Conservation (phyloP, 2,113 vertebrate species). For the Crotalus viridis region DNA sequence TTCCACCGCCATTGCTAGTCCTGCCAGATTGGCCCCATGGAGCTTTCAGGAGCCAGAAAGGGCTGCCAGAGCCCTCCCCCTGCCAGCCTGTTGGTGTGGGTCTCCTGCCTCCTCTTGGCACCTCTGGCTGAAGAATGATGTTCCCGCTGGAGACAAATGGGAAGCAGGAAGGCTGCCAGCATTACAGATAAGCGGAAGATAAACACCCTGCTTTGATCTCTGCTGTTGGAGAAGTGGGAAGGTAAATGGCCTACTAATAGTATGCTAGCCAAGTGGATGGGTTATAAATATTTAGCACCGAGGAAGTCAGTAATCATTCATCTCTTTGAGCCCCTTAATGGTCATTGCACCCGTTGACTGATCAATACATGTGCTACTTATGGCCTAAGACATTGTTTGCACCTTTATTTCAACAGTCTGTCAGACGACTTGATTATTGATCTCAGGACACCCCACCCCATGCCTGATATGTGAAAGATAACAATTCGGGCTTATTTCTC, state of each 20-base stretch:
- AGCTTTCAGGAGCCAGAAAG: not conserved
- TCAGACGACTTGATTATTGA: not conserved
- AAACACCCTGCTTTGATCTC: constrained; percentile 66
- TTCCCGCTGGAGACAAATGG: constrained; percentile 36
- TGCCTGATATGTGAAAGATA: not conserved
- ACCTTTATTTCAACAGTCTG: not conserved
- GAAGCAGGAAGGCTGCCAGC: constrained; percentile 64
- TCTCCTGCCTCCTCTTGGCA: not conserved
- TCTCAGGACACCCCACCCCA: not conserved
- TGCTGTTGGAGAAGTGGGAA: constrained; percentile 59
- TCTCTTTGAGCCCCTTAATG: constrained; percentile 35
- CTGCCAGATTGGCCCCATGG: not conserved
- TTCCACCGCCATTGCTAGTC: not conserved
- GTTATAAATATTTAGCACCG: constrained; percentile 65
- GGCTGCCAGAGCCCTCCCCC: not conserved
- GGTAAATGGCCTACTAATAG: constrained; percentile 60
- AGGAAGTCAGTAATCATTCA: constrained; percentile 53
- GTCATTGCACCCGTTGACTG: constrained; percentile 24
- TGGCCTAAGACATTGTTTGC: not conserved
- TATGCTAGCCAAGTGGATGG: constrained; percentile 51
- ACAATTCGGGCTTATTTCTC: not conserved
- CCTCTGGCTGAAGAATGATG: not conserved
- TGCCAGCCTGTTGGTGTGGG: too few relatives aligned
- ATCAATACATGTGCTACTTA: not conserved
- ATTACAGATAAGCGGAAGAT: constrained; percentile 64